phyloP scores from a whole-genome alignment of 2,113 vertebrate species.

The Melierax canorus region DNA sequence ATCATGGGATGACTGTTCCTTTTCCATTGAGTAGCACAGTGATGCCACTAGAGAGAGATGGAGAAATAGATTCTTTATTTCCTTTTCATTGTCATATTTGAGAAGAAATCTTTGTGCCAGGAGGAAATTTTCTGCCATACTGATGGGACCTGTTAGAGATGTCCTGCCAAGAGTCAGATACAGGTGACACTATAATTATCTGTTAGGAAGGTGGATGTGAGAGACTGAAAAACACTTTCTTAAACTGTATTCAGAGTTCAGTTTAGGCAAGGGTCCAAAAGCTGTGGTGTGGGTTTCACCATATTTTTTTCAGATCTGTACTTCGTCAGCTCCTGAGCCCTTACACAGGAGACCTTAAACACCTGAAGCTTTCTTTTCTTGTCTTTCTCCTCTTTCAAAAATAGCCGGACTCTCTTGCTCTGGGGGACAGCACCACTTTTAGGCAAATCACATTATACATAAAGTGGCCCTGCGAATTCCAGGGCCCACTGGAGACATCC shows the following conservation, averaged over 20 bases:
- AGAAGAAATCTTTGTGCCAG: not conserved
- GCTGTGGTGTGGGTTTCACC: not conserved
- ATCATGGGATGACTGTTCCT: not conserved
- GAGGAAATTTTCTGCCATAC: not conserved
- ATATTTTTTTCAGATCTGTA: not conserved
- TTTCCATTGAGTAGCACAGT: not conserved
- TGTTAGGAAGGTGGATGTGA: not conserved
- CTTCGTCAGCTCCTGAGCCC: not conserved
- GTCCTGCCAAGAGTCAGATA: not conserved
- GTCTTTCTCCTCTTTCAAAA: not conserved
- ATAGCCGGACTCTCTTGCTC: not conserved
- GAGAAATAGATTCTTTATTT: not conserved
- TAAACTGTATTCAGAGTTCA: not conserved
- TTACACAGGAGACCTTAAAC: not conserved
- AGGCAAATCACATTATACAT: not conserved
- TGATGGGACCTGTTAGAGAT: not conserved
- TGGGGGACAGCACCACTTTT: not conserved
- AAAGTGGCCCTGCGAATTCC: not conserved
- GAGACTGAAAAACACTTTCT: not conserved
- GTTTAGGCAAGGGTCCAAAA: not conserved
- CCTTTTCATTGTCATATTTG: not conserved
- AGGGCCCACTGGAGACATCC: not conserved
- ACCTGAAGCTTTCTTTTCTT: not conserved
- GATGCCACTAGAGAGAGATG: not conserved
- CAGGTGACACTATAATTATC: not conserved